Base-by-base conservation (phyloP, 2,797 vertebrate species). In the Karalla daura region DNA sequence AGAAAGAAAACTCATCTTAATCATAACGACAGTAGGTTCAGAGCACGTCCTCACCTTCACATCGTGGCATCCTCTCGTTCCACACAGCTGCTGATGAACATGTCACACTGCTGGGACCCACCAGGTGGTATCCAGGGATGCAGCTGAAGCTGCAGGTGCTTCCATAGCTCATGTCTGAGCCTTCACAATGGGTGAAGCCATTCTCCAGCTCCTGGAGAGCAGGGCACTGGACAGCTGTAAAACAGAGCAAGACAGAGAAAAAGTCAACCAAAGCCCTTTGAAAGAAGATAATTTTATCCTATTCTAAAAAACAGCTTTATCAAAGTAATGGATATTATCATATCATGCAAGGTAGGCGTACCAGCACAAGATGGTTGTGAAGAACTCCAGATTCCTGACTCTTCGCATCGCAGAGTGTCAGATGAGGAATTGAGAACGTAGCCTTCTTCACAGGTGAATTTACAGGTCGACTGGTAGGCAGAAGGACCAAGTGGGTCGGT, bases 61-160 rank as follows among this genome's bases (percentile, higher is more conserved):
- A 96, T 17, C 14, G 71, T 0, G 95, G 94, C 14, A 60, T 74
- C 15, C 35, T 32, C 27, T 86, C 71, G 13, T 83, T 91, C 95
- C 95, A 95, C 50, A 63, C 25, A 8, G 92, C 92, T 0, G 88
- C 76, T 20, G 92, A 83, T 11, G 90, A 90, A 68, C 95, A 95
- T 2, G 77, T 87, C 41, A 90, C 24, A 0, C 17, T 24, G 40
- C 60, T 73, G 0, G 70, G 45, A 0, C 95, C 95, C n/a, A 80
- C 74, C 65, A 95, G 36, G 0, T 3, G 14, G 51, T 91, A 93
- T 2, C 95, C 93, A 2, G 85, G 50, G 0, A 28, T 3, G 15
- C 95, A 96, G 63, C 56, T 89, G 85, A 95, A 95, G 23, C 8
- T 85, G 73, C 95, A 96, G 30, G 36, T 82, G 28, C 87, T 90